Evolutionary conservation across 2,888 invertebrate genomes (phyloP).

Genomic region (Campopleginae sp.): DNA sequence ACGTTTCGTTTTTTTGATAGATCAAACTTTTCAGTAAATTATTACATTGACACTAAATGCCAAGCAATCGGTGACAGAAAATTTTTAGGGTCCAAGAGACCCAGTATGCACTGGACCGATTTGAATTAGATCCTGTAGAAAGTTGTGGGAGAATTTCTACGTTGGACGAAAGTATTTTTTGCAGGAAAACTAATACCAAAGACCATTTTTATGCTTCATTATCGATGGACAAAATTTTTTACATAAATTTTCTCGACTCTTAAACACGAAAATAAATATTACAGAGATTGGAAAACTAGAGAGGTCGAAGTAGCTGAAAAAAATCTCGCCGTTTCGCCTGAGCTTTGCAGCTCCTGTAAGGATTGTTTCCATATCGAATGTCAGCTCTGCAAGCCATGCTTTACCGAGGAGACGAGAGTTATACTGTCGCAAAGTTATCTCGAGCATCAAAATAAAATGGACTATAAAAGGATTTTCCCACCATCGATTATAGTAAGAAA

Average conservation of each 20-base stretch:
- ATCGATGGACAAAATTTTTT: not conserved
- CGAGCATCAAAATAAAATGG: conserved; percentile 92
- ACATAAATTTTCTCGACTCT: not conserved
- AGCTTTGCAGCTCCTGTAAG: conserved; percentile 87
- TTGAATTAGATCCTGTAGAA: not conserved
- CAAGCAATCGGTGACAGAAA: no score
- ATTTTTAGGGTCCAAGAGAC: no score
- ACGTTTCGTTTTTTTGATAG: no score
- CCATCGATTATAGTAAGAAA: conserved; percentile 86
- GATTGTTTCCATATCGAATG: conserved; percentile 90
- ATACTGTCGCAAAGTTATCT: conserved; percentile 89
- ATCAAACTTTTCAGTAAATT: no score
- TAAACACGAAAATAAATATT: conserved; percentile 3
- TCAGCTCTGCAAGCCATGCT: conserved; percentile 91
- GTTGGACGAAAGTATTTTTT: not conserved
- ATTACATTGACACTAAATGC: no score
- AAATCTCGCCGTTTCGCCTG: conserved; percentile 91
- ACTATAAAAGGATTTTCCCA: conserved; percentile 93
- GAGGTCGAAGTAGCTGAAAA: conserved; percentile 91
- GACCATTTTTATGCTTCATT: not conserved
- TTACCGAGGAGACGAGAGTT: conserved; percentile 86
- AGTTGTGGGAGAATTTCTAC: not conserved
- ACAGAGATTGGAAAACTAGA: conserved; percentile 81
- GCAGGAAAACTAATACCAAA: not conserved
- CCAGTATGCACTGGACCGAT: not conserved